Evolutionary conservation across 2,888 invertebrate genomes (phyloP), one percentile per base, ranked within the genome.

Genomic region (Tridacna crocea): DNA sequence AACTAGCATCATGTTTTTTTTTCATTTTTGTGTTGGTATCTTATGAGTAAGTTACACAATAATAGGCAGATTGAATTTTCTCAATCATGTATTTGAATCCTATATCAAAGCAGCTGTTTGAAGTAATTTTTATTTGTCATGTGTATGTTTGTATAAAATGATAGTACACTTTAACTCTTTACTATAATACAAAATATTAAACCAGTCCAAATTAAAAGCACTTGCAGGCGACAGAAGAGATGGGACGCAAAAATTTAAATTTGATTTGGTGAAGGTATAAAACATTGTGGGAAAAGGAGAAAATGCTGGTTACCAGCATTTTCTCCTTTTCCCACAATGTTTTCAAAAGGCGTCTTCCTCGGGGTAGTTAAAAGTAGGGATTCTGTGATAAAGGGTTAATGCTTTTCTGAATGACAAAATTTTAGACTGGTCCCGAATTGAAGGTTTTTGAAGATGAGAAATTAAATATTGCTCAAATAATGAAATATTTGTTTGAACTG

Each of bases 261-360:
- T n/a, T 61, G 24, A n/a, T 24, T 61, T 61, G 24, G 19, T 13
- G 13, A 61, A 13, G 24, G 24, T 17, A 13, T 3, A 65, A 65
- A 27, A 65, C 26, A 65, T 27, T 65, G 65, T 65, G 36, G 26
- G 15, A 65, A 65, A 65, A 17, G 26, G 27, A 65, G 65, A 65
- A 65, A 65, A 27, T 65, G 65, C 36, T 65, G 15, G 26, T 65
- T 26, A 15, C 13, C 13, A 65, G 26, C 65, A 26, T 26, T 65
- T 22, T 63, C 24, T 24, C 4, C n/a, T 24, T 11, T n/a, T 8
- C n/a, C n/a, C 24, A 65, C 65, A 65, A 65, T 26, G 22, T 15
- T 15, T 65, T 65, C n/a, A n/a, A n/a, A n/a, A n/a, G n/a, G n/a
- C n/a, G n/a, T n/a, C n/a, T n/a, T n/a, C n/a, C n/a, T n/a, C n/a